Evolutionary conservation across 1,140 invertebrate genomes (phyloP).

Genomic region (Drosophila nikananu): DNA sequence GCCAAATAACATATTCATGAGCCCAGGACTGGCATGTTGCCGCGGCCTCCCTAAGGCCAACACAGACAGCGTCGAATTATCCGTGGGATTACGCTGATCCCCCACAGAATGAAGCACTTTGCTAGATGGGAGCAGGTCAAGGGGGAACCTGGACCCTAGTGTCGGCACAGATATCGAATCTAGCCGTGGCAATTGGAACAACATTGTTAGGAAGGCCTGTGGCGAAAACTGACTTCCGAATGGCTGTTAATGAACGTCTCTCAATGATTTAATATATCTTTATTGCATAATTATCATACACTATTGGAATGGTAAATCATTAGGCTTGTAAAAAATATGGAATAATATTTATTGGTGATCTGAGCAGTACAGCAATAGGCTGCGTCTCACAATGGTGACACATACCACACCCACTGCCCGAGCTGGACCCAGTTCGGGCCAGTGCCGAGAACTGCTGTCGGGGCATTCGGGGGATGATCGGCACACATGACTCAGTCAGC

Average conservation of each 20-base stretch:
- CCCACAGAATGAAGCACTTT: conserved; percentile 18
- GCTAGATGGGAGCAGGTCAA: conserved; percentile 6
- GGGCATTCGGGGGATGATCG: conserved; percentile 14
- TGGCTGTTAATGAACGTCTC: not conserved
- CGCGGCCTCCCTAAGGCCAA: conserved; percentile 19
- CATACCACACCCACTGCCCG: conserved; percentile 17
- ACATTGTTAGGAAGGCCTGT: conserved; percentile 13
- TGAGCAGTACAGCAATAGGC: conserved; percentile 2
- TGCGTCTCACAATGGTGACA: conserved; percentile 11
- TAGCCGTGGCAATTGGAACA: conserved; percentile 1
- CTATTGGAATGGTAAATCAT: too few relatives aligned
- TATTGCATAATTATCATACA: not conserved
- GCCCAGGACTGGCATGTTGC: not conserved
- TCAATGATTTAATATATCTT: conserved; percentile 2
- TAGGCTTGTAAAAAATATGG: not conserved
- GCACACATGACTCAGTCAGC: conserved; percentile 41
- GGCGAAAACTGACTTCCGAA: conserved; percentile 3
- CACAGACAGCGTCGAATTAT: conserved; percentile 5
- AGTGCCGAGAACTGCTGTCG: not conserved
- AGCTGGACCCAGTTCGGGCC: not conserved
- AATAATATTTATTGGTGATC: not conserved
- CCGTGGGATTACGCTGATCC: conserved; percentile 10
- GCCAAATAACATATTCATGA: conserved; percentile 28
- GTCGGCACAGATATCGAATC: not conserved
- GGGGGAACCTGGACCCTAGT: not conserved